phyloP scores from a whole-genome alignment of 2,888 invertebrate genomes.

The Cephus spinipes region DNA sequence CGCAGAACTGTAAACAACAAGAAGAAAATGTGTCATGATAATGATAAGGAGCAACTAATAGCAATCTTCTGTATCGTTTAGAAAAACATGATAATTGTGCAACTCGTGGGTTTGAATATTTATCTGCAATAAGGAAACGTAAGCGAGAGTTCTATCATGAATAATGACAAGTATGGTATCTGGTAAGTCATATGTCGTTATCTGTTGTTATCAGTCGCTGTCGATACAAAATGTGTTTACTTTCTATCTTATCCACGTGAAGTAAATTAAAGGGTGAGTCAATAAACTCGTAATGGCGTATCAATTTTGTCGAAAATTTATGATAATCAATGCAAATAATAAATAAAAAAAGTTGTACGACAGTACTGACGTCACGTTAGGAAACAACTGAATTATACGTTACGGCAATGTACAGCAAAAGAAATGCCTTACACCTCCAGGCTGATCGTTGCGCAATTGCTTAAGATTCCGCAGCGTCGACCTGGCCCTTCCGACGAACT shows the following conservation, averaged over 20 bases:
- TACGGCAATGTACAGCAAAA: neutral
- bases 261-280: neutral
- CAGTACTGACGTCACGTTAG: neutral
- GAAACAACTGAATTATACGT: neutral
- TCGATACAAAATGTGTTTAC: neutral
- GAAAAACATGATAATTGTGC: neutral
- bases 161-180: neutral
- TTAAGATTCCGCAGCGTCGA: constrained; percentile 43
- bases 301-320: neutral
- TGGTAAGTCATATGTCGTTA: neutral
- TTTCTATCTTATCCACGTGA: neutral
- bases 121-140: neutral
- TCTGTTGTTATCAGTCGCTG: neutral
- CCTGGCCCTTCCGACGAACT: constrained; percentile 49
- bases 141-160: neutral
- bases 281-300: neutral
- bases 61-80: neutral
- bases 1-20: constrained; percentile 53
- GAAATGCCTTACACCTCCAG: constrained; percentile 50
- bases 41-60: neutral
- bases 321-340: neutral
- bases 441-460: constrained; percentile 54
- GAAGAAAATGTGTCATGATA: neutral
- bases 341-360: neutral
- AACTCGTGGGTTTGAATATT: neutral